Percentiles rank a stretch among this genome's conserved stretches.
These are phyloP conservation scores for Arrhopalites spinosus DNA, from an alignment of 2,888 invertebrate species.

Conservation along the genomic window DNA sequence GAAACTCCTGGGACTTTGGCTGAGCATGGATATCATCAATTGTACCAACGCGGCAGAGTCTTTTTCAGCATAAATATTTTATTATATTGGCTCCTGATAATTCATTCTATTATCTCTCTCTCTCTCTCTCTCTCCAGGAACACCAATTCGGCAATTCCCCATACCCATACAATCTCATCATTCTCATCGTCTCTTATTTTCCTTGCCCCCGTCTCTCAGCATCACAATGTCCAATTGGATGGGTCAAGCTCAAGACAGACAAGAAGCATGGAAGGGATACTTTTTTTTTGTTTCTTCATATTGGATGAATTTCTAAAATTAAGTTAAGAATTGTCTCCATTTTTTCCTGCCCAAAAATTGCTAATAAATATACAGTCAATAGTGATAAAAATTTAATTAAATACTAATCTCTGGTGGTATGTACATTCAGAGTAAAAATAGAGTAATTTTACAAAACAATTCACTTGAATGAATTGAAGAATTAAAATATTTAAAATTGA, in stretches of 20 bases:
- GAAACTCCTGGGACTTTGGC: conserved; percentile 30
- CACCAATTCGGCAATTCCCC: no score
- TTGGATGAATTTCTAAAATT: no score
- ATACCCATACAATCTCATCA: background rate
- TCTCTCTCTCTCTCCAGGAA: conserved; percentile 21
- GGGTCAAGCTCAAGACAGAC: background rate
- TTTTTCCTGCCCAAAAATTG: no score
- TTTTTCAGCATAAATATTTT: conserved; percentile 44
- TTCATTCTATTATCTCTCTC: conserved; percentile 48
- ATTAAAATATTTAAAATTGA: no score
- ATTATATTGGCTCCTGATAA: conserved; percentile 48
- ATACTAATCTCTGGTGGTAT: no score
- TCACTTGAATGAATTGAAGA: no score
- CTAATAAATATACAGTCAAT: no score
- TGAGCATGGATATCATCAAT: conserved; percentile 27
- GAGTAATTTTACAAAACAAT: no score
- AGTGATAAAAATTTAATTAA: no score
- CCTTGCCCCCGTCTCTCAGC: background rate
- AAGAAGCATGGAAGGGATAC: background rate
- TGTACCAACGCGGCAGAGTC: conserved; percentile 31
- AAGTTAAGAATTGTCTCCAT: no score
- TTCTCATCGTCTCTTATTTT: background rate
- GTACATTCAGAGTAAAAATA: no score
- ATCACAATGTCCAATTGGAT: background rate
- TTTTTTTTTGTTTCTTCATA: no score